These are phyloP conservation scores for Esox niger DNA, from an alignment of 2,113 vertebrate species.

Conservation along the genomic window DNA sequence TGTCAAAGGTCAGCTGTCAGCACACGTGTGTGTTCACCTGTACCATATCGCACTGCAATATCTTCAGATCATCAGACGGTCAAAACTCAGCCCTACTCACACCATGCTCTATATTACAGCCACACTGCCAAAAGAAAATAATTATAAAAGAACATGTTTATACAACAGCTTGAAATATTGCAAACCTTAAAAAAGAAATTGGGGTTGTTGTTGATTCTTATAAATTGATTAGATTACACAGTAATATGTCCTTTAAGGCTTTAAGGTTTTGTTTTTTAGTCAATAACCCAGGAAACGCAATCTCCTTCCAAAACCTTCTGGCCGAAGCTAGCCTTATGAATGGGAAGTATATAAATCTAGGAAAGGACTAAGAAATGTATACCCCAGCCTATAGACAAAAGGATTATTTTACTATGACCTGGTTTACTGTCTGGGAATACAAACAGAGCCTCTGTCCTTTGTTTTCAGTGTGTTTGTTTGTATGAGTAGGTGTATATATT, in stretches of 20 bases:
- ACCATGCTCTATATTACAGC: neutral
- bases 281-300: neutral
- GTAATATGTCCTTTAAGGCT: neutral
- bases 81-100: too few species aligned
- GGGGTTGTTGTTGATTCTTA: neutral
- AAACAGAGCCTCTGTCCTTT: conserved; percentile 43
- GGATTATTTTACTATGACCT: conserved; percentile 64
- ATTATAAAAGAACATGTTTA: neutral
- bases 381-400: conserved; percentile 41
- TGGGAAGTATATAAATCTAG: conserved; percentile 3
- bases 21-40: conserved; percentile 27
- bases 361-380: neutral
- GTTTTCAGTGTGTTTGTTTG: conserved; percentile 18
- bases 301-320: conserved; percentile 17
- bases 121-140: neutral
- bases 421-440: conserved; percentile 52
- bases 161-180: neutral
- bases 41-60: too few species aligned
- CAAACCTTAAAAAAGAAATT: neutral
- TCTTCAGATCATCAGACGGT: too few species aligned
- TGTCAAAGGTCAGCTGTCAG: conserved; percentile 44
- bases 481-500: conserved; percentile 5
- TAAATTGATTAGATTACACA: neutral
- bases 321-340: conserved; percentile 20
- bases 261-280: too few species aligned